These are phyloP conservation scores for Ditula angustiorana DNA, from an alignment of 2,888 invertebrate species.

Conservation along the genomic window DNA sequence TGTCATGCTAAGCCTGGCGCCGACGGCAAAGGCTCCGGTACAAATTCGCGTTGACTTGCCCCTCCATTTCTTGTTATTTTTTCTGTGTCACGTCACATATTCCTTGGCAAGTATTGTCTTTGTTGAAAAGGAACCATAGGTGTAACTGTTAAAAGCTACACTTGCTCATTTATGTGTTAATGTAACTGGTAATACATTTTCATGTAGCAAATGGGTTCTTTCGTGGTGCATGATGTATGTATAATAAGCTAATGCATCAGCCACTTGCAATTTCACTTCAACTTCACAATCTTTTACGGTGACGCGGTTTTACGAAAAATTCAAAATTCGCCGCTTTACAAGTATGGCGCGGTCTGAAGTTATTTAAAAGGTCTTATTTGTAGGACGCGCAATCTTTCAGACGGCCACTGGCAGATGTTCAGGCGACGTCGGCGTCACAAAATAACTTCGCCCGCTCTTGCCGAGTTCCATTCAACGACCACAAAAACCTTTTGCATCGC, in stretches of 20 bases:
- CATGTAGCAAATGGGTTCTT: background rate
- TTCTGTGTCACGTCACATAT: constrained; percentile 58
- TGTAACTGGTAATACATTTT: background rate
- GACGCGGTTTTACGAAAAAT: background rate
- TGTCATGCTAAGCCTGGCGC: constrained; percentile 84
- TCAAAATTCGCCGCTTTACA: constrained; percentile 18
- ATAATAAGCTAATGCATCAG: constrained; percentile 16
- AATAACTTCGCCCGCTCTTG: constrained; percentile 70
- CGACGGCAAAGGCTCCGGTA: constrained; percentile 83
- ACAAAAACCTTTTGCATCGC: constrained; percentile 78
- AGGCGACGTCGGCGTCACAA: constrained; percentile 63
- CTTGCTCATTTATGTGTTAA: background rate
- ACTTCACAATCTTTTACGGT: background rate
- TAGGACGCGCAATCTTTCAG: constrained; percentile 70
- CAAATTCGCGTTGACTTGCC: constrained; percentile 81
- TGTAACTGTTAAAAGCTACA: background rate
- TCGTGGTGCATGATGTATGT: background rate
- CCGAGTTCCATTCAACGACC: constrained; percentile 71
- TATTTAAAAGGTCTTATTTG: constrained; percentile 71
- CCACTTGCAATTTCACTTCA: background rate
- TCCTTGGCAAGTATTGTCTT: constrained; percentile 53
- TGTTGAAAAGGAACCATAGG: constrained; percentile 9
- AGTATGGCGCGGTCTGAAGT: constrained; percentile 49
- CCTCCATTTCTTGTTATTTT: constrained; percentile 59
- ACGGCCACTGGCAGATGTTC: constrained; percentile 65